These are phyloP conservation scores for Phallusia fumigata DNA, from an alignment of 23 tunicate genomes.

Conservation along the genomic window DNA sequence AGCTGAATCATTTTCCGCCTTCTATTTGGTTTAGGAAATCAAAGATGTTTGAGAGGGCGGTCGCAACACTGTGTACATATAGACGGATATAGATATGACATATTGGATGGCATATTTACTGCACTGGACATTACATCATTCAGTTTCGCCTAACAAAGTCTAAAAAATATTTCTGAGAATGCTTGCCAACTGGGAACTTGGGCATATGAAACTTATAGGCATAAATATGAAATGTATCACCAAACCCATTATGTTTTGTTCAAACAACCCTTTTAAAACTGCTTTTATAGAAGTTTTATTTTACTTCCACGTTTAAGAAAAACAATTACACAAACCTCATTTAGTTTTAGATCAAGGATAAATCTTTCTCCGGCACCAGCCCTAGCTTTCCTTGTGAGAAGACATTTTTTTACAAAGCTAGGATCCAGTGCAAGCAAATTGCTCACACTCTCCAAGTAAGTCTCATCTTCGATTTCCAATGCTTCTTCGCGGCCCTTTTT, in stretches of 20 bases:
- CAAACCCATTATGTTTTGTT: too few relatives aligned
- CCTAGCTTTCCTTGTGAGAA: conserved; percentile 62
- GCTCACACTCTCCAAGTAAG: conserved; percentile 32
- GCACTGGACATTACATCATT: too few relatives aligned
- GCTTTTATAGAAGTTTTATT: too few relatives aligned
- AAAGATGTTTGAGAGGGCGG: neutral
- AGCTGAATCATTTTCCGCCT: conserved; percentile 4
- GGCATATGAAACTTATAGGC: too few relatives aligned
- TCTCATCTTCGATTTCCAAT: conserved; percentile 58
- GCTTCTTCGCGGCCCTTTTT: conserved; percentile 70
- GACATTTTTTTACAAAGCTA: conserved; percentile 42
- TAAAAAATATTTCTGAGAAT: too few relatives aligned
- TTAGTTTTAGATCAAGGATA: conserved; percentile 45
- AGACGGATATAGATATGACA: neutral
- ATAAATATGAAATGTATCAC: too few relatives aligned
- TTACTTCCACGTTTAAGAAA: too few relatives aligned
- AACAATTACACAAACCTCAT: conserved; percentile 32
- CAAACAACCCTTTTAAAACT: too few relatives aligned
- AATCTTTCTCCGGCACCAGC: conserved; percentile 76
- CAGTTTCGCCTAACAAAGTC: too few relatives aligned
- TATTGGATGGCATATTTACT: neutral
- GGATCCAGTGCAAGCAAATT: conserved; percentile 37
- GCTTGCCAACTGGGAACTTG: too few relatives aligned
- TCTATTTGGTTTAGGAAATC: neutral
- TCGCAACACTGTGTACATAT: neutral